phyloP scores from a whole-genome alignment of 2,113 vertebrate genomes.

The Puntigrus tetrazona region DNA sequence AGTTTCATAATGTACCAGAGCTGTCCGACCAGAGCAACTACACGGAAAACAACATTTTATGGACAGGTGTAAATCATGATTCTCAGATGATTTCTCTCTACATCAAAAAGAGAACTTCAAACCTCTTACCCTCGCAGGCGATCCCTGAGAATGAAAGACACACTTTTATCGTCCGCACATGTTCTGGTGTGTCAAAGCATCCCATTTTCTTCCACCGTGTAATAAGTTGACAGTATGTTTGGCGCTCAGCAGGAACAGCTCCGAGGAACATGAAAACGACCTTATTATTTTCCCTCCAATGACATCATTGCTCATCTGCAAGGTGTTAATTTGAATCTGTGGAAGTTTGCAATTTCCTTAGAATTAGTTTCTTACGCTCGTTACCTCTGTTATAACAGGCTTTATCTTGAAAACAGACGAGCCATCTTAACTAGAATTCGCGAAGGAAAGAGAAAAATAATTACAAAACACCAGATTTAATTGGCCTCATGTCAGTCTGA shows the following conservation, averaged over 20 bases:
- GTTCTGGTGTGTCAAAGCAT: conserved; percentile 61
- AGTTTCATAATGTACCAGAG: conserved; percentile 20
- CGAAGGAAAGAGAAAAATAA: conserved; percentile 11
- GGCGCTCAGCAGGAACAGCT: conserved; percentile 17
- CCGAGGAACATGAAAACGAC: conserved; percentile 48
- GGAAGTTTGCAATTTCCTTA: background rate
- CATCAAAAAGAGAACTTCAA: conserved; percentile 57
- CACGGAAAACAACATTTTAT: conserved; percentile 51
- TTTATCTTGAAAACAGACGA: conserved; percentile 29
- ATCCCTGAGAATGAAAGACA: conserved; percentile 50
- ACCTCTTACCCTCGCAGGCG: conserved; percentile 31
- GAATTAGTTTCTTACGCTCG: conserved; percentile 7
- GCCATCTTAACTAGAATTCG: conserved; percentile 6
- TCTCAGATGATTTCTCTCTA: conserved; percentile 53
- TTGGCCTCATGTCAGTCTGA: conserved; percentile 67
- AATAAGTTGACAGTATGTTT: conserved; percentile 50
- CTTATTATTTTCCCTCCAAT: conserved; percentile 39
- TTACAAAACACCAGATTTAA: conserved; percentile 4
- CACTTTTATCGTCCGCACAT: conserved; percentile 50
- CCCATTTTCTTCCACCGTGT: conserved; percentile 52
- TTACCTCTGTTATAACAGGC: conserved; percentile 20
- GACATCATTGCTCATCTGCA: conserved; percentile 33
- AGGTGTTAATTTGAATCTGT: conserved; percentile 36
- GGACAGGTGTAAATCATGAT: conserved; percentile 58
- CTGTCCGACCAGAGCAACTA: conserved; percentile 40